Evolutionary conservation across 2,797 vertebrate species (phyloP).

Genomic region (Siniperca scherzeri): DNA sequence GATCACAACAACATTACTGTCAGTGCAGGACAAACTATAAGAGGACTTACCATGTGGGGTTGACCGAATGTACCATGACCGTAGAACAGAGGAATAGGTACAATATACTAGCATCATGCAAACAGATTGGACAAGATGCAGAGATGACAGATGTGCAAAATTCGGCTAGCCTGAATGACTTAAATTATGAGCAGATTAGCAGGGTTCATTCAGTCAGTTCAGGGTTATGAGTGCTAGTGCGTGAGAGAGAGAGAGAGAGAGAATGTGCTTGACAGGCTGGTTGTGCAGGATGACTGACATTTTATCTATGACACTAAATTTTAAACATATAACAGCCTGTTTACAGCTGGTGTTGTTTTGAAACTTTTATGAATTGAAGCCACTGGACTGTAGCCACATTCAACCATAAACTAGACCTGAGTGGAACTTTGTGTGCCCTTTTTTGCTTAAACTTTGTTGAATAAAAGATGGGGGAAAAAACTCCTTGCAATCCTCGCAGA

Average conservation of each 20-base stretch:
- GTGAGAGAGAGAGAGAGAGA: neutral
- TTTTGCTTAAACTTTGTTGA: neutral
- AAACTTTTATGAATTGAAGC: slow-evolving; percentile 41
- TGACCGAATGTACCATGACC: slow-evolving; percentile 1
- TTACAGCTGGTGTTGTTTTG: slow-evolving; percentile 22
- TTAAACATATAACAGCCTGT: slow-evolving; percentile 23
- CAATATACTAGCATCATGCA: neutral
- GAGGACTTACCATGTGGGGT: slow-evolving; percentile 18
- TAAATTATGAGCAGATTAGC: slow-evolving; percentile 80
- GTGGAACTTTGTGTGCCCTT: neutral
- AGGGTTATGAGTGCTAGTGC: slow-evolving; percentile 24
- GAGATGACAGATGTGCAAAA: slow-evolving; percentile 77
- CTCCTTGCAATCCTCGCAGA: neutral
- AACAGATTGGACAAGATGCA: slow-evolving; percentile 53
- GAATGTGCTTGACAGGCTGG: neutral
- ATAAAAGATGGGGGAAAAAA: slow-evolving; percentile 23
- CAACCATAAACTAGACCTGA: slow-evolving; percentile 22
- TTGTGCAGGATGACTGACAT: slow-evolving; percentile 45
- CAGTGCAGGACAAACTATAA: slow-evolving; percentile 4
- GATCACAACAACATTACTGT: neutral
- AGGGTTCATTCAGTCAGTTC: slow-evolving; percentile 56
- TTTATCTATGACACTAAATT: slow-evolving; percentile 51
- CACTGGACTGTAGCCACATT: slow-evolving; percentile 7
- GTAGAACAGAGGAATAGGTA: neutral
- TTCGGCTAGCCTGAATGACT: slow-evolving; percentile 60